Evolutionary conservation across 2,888 invertebrate genomes (phyloP).

Genomic region (Hirtodrosophila confusa): DNA sequence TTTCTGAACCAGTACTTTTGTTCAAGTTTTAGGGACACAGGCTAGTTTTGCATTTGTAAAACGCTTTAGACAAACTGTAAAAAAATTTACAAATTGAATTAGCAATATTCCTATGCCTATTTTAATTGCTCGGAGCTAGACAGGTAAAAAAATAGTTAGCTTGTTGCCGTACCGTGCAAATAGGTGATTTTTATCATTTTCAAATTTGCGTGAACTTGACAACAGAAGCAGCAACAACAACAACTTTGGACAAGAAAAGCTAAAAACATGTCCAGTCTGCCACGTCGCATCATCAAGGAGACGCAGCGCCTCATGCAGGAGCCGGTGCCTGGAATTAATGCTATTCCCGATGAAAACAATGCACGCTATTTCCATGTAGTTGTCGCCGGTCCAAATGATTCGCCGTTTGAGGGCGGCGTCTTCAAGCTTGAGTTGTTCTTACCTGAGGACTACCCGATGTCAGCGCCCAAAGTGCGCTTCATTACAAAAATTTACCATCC

Average conservation of each 20-base stretch:
- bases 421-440: conserved; percentile 98
- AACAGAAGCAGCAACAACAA: conserved; percentile 24
- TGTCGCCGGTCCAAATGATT: conserved; percentile 95
- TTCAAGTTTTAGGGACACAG: conserved; percentile 50
- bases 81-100: conserved; percentile 1
- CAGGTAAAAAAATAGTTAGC: conserved; percentile 8
- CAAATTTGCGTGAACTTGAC: conserved; percentile 23
- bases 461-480: conserved; percentile 99
- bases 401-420: conserved; percentile 98
- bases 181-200: conserved; percentile 7
- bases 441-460: conserved; percentile 99
- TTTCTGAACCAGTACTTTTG: conserved; percentile 37
- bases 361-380: conserved; percentile 98
- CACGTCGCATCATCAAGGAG: conserved; percentile 93
- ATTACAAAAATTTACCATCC: conserved; percentile 99
- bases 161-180: background rate
- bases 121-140: background rate
- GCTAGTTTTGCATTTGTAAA: conserved; percentile 46
- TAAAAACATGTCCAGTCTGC: conserved; percentile 86
- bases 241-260: conserved; percentile 82
- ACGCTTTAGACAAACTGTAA: conserved; percentile 16
- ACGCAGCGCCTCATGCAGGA: conserved; percentile 90
- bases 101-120: conserved; percentile 2
- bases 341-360: conserved; percentile 96
- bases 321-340: conserved; percentile 98